Conservation (phyloP, 2,797 vertebrate genomes). For the Heterohyrax brucei region DNA sequence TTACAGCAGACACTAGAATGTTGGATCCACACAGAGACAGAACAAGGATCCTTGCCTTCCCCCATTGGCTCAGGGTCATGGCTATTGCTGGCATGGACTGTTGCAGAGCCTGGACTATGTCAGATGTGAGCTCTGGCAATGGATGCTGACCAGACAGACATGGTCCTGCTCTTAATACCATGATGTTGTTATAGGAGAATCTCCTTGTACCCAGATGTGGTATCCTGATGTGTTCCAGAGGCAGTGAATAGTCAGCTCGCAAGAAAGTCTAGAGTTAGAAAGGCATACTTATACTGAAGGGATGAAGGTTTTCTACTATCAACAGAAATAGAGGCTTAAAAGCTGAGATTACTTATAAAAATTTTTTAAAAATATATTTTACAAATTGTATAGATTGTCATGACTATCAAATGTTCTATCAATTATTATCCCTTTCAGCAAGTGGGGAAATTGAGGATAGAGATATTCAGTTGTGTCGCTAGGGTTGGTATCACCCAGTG, state of each 20-base stretch:
- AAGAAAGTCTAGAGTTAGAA: conserved; percentile 53
- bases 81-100: background rate
- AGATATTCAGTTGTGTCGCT: background rate
- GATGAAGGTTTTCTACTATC: background rate
- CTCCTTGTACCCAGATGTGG: background rate
- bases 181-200: background rate
- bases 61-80: background rate
- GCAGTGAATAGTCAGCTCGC: background rate
- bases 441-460: conserved; percentile 26
- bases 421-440: conserved; percentile 25
- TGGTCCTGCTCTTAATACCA: background rate
- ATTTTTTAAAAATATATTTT: conserved; percentile 59
- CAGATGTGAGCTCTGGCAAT: background rate
- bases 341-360: background rate
- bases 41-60: background rate
- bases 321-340: conserved; percentile 51
- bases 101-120: background rate
- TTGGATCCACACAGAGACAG: background rate
- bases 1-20: background rate
- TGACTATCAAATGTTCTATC: conserved; percentile 41
- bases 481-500: no score
- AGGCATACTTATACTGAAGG: background rate
- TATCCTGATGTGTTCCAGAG: background rate
- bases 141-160: background rate
- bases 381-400: background rate